Evolutionary conservation across 2,797 vertebrate genomes (phyloP), one percentile per base, ranked within the genome.

Genomic region (Botia kubotai): DNA sequence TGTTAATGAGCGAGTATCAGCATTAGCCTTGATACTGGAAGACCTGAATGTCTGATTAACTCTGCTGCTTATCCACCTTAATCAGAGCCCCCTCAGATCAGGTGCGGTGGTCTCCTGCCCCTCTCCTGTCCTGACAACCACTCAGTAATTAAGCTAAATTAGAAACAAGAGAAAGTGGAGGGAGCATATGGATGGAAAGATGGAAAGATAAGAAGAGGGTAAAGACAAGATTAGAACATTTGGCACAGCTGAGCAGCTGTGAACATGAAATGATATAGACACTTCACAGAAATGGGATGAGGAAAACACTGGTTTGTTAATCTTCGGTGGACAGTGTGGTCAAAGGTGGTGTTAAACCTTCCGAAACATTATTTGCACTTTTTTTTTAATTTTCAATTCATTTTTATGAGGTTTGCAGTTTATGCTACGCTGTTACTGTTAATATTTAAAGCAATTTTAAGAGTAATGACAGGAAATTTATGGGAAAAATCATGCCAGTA

Each of bases 201-300:
- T 13, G 55, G 73, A 80, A 85, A 75, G 67, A 72, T 82, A 72
- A 80, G 86, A 89, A 90, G 82, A 90, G 90, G 87, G 88, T 93
- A 93, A 95, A 94, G 91, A 93, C 89, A 85, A 93, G 92, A 95
- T 95, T 95, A 94, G 89, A 77, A 53, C 82, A 77, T 76, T 89
- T 86, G 88, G 39, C 43, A 74, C 84, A 87, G 80, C 90, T 87
- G 87, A 93, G 90, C 92, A 91, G 93, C 86, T 90, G 87, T 88
- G 81, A 92, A 91, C 94, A 93, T 93, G 91, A 92, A 87, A 85
- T 82, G 66, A 88, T 78, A 91, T 93, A 46, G 43, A 46, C 43
- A 46, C 43, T 46, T 11, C 10, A 8, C 43, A 46, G 43, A 46
- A 46, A 46, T 11, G 10, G 36, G 36, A 39, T 6, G 10, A 46